Conservation (phyloP, 2,888 invertebrate genomes). For the Platycheirus rosarum region DNA sequence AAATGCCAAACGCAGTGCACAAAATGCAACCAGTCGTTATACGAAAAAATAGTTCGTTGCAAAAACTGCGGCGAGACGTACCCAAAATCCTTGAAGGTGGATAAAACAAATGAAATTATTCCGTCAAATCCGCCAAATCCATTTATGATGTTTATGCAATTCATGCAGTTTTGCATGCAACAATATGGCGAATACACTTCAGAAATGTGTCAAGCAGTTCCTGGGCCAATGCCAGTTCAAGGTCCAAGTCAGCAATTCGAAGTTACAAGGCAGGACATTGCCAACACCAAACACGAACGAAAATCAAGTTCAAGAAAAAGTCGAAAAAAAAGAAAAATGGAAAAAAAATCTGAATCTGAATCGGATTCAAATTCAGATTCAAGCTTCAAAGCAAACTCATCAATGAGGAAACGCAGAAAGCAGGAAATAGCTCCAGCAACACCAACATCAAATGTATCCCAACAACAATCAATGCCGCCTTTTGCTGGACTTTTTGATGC, state of each 20-base stretch:
- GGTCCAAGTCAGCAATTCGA: constrained; percentile 16
- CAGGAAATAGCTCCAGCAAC: not conserved
- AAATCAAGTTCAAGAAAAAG: constrained; percentile 27
- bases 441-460: constrained; percentile 1
- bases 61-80: constrained; percentile 78
- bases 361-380: constrained; percentile 40
- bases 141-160: constrained; percentile 78
- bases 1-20: constrained; percentile 80
- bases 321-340: constrained; percentile 23
- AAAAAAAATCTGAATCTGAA: not conserved
- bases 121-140: constrained; percentile 78
- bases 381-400: constrained; percentile 16
- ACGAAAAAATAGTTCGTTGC: constrained; percentile 80
- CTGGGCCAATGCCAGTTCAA: constrained; percentile 12
- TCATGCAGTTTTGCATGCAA: constrained; percentile 80
- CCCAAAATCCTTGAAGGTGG: constrained; percentile 62
- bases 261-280: constrained; percentile 45
- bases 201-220: constrained; percentile 13
- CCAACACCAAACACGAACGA: constrained; percentile 19
- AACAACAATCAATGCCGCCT: not conserved
- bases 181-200: constrained; percentile 69
- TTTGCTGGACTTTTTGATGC: constrained; percentile 18
- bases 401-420: constrained; percentile 54
- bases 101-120: too few species aligned
- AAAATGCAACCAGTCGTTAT: constrained; percentile 80